Base-by-base conservation (phyloP, 2,113 vertebrate species). In the Ifrita kowaldi region DNA sequence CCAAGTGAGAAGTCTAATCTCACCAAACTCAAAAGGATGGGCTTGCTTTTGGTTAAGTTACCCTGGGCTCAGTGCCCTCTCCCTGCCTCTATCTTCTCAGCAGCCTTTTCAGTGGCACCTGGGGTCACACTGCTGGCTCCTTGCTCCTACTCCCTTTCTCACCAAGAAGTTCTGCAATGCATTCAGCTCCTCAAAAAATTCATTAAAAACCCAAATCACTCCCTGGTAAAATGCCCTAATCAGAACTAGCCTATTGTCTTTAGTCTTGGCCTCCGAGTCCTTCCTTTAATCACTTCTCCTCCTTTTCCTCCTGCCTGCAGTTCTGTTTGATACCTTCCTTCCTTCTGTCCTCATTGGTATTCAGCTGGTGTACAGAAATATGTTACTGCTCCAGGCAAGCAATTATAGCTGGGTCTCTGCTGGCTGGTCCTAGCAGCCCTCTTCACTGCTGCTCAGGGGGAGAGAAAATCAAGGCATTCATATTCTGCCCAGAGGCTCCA, bases 331-430 rank as follows among this genome's bases (percentile, higher is more conserved):
- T 80, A 96, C 89, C 82, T 94, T 94, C 95, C 90, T 95, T 79
- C 95, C 77, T 95, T 83, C 94, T 83, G 47, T 94, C 86, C 97
- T 99, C 97, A 98, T 98, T 98, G 96, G 89, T 98, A 99, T 99
- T 98, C 98, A 95, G 94, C 91, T 73, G 64, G 96, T 95, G 95
- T 97, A 93, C 91, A 95, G 91, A 97, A 98, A 97, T 95, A 97
- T 97, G 98, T 97, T 98, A 97, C 98, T 97, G 98, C 98, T 97
- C 88, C 79, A 95, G 98, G 98, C 97, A 95, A 98, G 98, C 98
- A 98, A 98, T 98, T 98, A 98, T 92, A 96, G 96, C 97, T 98
- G 97, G 92, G 60, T 98, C 97, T 98, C 97, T 97, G 87, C 97
- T 95, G 97, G 97, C 88, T 96, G 97, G 94, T 96, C 89, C 94